Percentiles rank a stretch among this genome's conserved stretches.
Conservation (phyloP, 1,140 invertebrate genomes). For the Mycetomoellerius zeteki region DNA sequence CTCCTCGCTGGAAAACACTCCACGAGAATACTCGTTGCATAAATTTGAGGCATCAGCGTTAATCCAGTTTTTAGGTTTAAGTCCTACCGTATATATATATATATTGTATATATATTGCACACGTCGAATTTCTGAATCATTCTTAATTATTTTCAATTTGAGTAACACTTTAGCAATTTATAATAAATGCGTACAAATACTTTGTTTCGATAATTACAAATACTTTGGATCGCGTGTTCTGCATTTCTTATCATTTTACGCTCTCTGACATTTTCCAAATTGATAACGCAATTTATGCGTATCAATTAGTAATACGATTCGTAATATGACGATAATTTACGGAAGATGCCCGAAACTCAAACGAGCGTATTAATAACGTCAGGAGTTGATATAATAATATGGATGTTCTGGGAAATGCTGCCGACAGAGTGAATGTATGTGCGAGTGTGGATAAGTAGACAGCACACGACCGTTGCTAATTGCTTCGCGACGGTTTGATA, state of each 20-base stretch:
- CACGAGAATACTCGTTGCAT: slow-evolving; percentile 33
- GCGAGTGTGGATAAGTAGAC: slow-evolving; percentile 41
- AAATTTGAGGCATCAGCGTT: background rate
- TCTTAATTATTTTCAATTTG: background rate
- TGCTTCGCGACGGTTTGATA: slow-evolving; percentile 77
- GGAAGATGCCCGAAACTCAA: slow-evolving; percentile 57
- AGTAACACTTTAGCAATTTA: background rate
- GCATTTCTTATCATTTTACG: background rate
- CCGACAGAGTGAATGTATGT: slow-evolving; percentile 27
- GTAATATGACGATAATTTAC: slow-evolving; percentile 2
- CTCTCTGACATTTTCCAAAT: background rate
- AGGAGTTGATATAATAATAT: slow-evolving; percentile 81
- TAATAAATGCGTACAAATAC: background rate
- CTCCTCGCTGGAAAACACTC: background rate
- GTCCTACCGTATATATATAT: background rate
- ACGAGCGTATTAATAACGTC: slow-evolving; percentile 75
- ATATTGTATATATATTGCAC: background rate
- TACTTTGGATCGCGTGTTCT: too few relatives aligned
- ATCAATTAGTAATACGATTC: background rate
- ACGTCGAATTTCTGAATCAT: background rate
- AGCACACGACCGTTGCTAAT: slow-evolving; percentile 76
- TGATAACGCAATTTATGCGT: background rate
- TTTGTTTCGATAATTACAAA: too few relatives aligned
- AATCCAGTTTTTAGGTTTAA: slow-evolving; percentile 20
- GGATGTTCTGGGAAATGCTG: slow-evolving; percentile 64